Evolutionary conservation across 2,797 vertebrate genomes (phyloP), one percentile per base, ranked within the genome.

Genomic region (Atherinosoma microstoma): DNA sequence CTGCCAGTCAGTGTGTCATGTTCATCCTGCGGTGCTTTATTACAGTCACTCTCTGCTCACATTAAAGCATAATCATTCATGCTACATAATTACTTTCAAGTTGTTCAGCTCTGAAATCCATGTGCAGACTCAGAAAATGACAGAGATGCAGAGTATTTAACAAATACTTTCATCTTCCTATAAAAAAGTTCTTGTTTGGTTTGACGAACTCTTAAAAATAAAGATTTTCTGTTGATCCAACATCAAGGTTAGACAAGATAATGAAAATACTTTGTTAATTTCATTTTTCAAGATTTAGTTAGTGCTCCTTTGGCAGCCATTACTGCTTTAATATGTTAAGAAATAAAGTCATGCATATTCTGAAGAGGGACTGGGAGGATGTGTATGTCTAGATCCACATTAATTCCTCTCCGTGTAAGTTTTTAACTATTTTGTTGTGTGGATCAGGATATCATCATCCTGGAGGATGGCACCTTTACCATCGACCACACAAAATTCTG

Each of bases 41-140:
- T 81, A 85, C 78, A 86, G 80, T 78, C 84, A 80, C 73, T 80
- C 80, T 85, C 64, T 74, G 40, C 66, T 84, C 67, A 13, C 42
- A 83, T 89, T 82, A 90, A 80, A 40, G 47, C 56, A 63, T 83
- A 84, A 87, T 89, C 73, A 78, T 60, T 87, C 68, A 15, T 67
- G 80, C 71, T 76, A 86, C 66, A 78, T 80, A 80, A 79, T 87
- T 72, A 80, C 73, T 76, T 82, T 64, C 49, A 57, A n/a, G 35
- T 4, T 62, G 67, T 67, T 73, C 42, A 9, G 47, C 69, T 64
- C 16, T 0, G 27, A 73, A 81, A 70, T 73, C 64, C 49, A 58
- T 29, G 22, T 57, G 64, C 30, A 22, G 51, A 53, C 56, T 63
- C 40, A 18, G 40, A 18, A 16, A 57, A 40, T 49, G 15, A 18